A percentile compares a stretch with the other conserved stretches of the same genome.
phyloP scores from a whole-genome alignment of 1,140 invertebrate genomes.

The Drosophila ohnishii region DNA sequence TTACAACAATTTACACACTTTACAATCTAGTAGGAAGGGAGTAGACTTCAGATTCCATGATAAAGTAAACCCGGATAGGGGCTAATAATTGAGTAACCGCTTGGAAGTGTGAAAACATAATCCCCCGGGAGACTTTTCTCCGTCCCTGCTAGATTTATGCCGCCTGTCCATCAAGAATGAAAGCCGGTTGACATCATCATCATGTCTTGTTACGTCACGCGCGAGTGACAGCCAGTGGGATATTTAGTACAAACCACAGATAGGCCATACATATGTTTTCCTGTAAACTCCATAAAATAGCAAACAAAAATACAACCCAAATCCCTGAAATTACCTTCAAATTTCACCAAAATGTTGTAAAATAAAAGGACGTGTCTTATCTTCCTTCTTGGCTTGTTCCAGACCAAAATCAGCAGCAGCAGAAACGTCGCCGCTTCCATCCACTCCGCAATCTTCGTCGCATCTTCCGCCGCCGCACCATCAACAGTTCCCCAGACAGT shows the following conservation, averaged over 20 bases:
- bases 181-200: slow-evolving; percentile 2
- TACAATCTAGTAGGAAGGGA: neutral
- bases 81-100: neutral
- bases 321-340: neutral
- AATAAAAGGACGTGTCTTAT: slow-evolving; percentile 12
- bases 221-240: neutral
- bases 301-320: neutral
- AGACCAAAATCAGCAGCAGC: slow-evolving; percentile 66
- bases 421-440: slow-evolving; percentile 80
- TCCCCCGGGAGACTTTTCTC: neutral
- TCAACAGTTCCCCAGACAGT: slow-evolving; percentile 67
- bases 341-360: slow-evolving; percentile 22
- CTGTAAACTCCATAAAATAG: neutral
- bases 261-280: neutral
- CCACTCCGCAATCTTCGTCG: slow-evolving; percentile 80
- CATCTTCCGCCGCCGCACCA: slow-evolving; percentile 80
- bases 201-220: slow-evolving; percentile 2
- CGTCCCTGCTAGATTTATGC: slow-evolving; percentile 16
- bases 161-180: slow-evolving; percentile 11
- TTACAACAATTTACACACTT: slow-evolving; percentile 4
- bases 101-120: slow-evolving; percentile 14
- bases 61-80: neutral
- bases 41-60: slow-evolving; percentile 1
- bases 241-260: neutral
- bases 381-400: slow-evolving; percentile 25